phyloP scores from a whole-genome alignment of 2,797 vertebrate genomes.

The Podargus strigoides region DNA sequence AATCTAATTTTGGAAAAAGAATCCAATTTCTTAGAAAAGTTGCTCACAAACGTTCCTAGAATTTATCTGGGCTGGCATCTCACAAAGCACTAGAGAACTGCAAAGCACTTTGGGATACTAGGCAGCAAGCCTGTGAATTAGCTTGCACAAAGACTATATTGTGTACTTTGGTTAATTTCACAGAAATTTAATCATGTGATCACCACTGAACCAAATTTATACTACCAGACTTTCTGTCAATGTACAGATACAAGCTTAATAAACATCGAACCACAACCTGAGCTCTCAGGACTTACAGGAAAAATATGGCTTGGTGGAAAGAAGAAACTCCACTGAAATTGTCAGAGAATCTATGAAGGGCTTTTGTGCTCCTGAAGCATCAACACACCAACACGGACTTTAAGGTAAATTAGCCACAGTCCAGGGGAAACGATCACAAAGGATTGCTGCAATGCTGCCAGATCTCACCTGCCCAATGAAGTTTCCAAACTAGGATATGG shows the following conservation, averaged over 20 bases:
- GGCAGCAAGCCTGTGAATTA: background rate
- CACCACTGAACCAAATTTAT: background rate
- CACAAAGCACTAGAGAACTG: background rate
- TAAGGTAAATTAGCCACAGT: background rate
- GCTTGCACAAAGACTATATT: background rate
- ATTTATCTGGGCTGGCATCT: background rate
- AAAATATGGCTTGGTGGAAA: background rate
- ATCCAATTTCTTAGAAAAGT: background rate
- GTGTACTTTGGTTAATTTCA: background rate
- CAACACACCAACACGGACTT: background rate
- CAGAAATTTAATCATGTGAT: background rate
- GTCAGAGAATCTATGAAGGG: background rate
- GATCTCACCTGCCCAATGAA: background rate
- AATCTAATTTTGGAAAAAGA: background rate
- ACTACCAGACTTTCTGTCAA: background rate
- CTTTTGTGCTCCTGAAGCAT: background rate
- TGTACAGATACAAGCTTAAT: background rate
- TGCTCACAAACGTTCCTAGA: constrained; percentile 3
- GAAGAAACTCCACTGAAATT: background rate
- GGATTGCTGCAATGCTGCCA: background rate
- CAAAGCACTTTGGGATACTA: background rate
- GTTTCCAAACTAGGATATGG: background rate
- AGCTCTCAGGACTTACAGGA: background rate
- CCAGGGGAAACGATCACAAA: background rate
- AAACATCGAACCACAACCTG: background rate